phyloP scores from a whole-genome alignment of 2,888 invertebrate genomes.

The Cotesia congregata region DNA sequence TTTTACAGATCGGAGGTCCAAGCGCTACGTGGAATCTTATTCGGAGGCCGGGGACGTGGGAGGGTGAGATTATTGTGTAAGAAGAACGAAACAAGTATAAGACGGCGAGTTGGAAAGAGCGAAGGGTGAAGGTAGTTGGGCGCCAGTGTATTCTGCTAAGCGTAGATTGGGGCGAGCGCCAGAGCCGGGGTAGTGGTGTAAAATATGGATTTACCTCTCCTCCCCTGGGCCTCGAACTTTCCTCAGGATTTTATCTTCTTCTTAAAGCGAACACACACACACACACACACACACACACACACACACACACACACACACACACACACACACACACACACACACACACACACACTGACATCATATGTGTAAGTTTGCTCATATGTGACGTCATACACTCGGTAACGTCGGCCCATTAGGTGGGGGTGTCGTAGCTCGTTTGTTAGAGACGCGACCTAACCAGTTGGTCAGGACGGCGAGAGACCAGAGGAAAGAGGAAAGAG shows the following conservation, averaged over 20 bases:
- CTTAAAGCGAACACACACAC: not conserved
- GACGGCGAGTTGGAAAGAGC: conserved; percentile 39
- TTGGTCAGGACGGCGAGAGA: conserved; percentile 48
- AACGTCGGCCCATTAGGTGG: conserved; percentile 60
- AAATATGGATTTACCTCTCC: conserved; percentile 70
- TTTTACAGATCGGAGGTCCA: not conserved
- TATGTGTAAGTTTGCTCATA: conserved; percentile 50
- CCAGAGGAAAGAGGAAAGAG: conserved; percentile 28
- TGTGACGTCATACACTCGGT: conserved; percentile 61
- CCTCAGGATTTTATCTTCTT: conserved; percentile 57
- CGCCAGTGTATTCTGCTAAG: not conserved
- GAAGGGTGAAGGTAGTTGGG: conserved; percentile 26
- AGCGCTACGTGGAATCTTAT: conserved; percentile 10
- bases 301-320: too few species aligned
- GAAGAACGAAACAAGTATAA: conserved; percentile 61
- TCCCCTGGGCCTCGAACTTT: conserved; percentile 63
- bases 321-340: too few species aligned
- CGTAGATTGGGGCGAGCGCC: conserved; percentile 27
- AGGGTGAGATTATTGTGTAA: conserved; percentile 7
- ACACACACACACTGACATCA: conserved; percentile 37
- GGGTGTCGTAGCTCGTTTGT: conserved; percentile 67
- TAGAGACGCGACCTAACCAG: conserved; percentile 54
- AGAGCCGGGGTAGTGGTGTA: conserved; percentile 62
- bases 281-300: too few species aligned
- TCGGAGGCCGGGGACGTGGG: conserved; percentile 28